Conservation (phyloP, 2,888 invertebrate genomes). For the Drosophila tanythrix region DNA sequence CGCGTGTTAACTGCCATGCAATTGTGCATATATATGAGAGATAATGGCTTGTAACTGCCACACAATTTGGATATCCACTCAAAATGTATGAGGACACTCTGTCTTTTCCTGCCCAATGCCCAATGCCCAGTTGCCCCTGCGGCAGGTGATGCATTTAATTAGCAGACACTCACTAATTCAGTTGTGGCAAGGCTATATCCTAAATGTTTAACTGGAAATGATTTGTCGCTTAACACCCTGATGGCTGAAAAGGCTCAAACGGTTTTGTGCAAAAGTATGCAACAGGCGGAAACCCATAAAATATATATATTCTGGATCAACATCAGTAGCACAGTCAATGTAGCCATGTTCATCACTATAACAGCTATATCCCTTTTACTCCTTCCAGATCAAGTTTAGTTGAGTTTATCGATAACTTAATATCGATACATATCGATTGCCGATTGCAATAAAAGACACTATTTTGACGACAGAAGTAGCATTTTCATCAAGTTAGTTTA, state of each 20-base stretch:
- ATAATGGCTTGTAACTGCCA: too few relatives aligned
- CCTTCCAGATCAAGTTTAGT: neutral
- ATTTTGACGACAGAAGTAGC: too few relatives aligned
- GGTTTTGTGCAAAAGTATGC: neutral
- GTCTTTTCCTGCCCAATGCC: neutral
- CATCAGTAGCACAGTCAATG: neutral
- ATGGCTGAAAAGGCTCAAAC: neutral
- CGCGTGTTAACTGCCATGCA: constrained; percentile 8
- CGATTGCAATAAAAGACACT: neutral
- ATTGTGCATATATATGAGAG: constrained; percentile 37
- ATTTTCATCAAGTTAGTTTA: too few relatives aligned
- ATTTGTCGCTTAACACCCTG: accelerated
- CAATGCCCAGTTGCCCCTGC: neutral
- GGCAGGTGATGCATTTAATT: constrained; percentile 30
- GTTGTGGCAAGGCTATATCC: neutral
- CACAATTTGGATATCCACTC: constrained; percentile 7
- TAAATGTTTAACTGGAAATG: neutral
- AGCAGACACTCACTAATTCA: constrained; percentile 18
- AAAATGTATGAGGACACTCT: constrained; percentile 15
- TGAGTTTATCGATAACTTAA: neutral
- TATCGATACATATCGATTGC: neutral
- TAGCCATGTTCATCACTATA: neutral
- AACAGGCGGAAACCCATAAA: neutral
- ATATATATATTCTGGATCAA: neutral
- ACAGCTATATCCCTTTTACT: neutral